A percentile compares a stretch with the other conserved stretches of the same genome.
Conservation (phyloP, 2,888 invertebrate species). For the Acrocyrtus sp. region DNA sequence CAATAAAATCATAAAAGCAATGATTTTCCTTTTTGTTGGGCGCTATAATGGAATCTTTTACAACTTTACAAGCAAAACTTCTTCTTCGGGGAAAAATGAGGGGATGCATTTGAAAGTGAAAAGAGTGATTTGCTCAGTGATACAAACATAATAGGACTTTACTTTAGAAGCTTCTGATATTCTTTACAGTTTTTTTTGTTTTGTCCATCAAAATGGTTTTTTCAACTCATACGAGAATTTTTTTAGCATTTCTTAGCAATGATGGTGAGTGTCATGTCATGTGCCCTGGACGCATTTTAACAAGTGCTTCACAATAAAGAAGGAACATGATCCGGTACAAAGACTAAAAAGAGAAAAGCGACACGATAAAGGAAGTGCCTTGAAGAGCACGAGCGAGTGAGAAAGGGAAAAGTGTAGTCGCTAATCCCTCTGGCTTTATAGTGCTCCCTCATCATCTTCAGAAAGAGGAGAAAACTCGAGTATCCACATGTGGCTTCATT, state of each 20-base stretch:
- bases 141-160: constrained; percentile 28
- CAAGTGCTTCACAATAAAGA: constrained; percentile 4
- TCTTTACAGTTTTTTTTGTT: no score
- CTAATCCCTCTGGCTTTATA: constrained; percentile 10
- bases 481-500: constrained; percentile 26
- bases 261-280: no score
- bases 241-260: no score
- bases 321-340: constrained; percentile 1
- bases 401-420: not conserved
- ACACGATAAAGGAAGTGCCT: constrained; percentile 27
- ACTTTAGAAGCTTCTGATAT: no score
- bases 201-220: no score
- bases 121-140: constrained; percentile 25
- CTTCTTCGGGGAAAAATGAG: constrained; percentile 1
- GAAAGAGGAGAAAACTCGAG: not conserved
- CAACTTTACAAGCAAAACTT: constrained; percentile 5
- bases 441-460: constrained; percentile 18
- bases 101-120: constrained; percentile 22
- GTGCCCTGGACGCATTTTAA: no score
- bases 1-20: constrained; percentile 6
- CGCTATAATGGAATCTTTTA: not conserved
- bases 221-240: no score
- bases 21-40: no score
- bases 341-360: constrained; percentile 6
- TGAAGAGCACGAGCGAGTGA: constrained; percentile 19